phyloP scores from a whole-genome alignment of 2,113 vertebrate species.

The Caranx ignobilis region DNA sequence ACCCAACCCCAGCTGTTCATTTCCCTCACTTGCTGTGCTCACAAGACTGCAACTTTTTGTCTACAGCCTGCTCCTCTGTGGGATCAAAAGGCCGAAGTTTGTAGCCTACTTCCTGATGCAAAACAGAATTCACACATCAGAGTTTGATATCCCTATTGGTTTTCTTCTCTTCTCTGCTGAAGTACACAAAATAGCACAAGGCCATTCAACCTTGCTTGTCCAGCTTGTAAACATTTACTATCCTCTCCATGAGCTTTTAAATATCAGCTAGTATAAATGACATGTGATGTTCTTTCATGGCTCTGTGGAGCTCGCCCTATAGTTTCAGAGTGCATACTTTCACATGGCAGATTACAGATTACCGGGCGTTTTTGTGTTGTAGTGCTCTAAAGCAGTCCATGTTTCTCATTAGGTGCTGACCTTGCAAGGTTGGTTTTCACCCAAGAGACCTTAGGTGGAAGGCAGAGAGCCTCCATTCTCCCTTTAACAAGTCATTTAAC shows the following conservation, averaged over 20 bases:
- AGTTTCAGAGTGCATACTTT: no score
- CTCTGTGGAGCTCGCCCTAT: no score
- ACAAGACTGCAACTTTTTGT: not conserved
- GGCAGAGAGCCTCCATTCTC: no score
- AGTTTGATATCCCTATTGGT: not conserved
- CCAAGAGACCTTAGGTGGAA: no score
- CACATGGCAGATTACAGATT: no score
- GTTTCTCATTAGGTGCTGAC: no score
- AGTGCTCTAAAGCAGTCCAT: no score
- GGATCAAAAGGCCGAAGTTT: not conserved
- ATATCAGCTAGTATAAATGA: not conserved
- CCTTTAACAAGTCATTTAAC: no score
- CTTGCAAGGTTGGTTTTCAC: no score
- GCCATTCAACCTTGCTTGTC: not conserved
- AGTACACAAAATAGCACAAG: not conserved
- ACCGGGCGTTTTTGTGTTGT: no score
- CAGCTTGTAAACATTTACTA: conserved; percentile 23
- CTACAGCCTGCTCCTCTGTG: not conserved
- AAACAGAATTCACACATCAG: not conserved
- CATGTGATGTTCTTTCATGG: not conserved
- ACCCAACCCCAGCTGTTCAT: not conserved
- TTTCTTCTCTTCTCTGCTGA: not conserved
- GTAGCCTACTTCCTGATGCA: not conserved
- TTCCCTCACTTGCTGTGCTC: not conserved
- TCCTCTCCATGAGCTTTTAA: not conserved